These are phyloP conservation scores for Drosophila ironensis DNA, from an alignment of 1,140 invertebrate genomes.

Conservation along the genomic window DNA sequence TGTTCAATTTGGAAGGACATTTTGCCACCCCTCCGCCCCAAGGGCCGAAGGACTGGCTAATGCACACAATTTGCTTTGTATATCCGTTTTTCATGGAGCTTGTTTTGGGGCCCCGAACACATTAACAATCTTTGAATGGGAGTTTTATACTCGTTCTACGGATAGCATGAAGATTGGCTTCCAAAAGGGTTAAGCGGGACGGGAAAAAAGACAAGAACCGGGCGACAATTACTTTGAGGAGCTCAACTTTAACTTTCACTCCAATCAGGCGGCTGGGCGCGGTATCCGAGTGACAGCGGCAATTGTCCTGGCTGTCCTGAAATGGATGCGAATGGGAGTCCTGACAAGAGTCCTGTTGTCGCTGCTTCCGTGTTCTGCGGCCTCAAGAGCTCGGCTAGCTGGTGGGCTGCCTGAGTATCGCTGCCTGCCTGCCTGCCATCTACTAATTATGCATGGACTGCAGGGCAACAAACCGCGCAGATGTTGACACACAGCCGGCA, in stretches of 20 bases:
- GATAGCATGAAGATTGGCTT: no score
- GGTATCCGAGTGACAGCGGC: constrained; percentile 44
- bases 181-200: constrained; percentile 10
- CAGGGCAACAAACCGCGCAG: constrained; percentile 58
- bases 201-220: constrained; percentile 12
- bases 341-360: constrained; percentile 49
- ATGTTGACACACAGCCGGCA: constrained; percentile 52
- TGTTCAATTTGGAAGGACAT: constrained; percentile 38
- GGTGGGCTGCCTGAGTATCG: constrained; percentile 16
- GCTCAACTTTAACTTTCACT: constrained; percentile 62
- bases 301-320: constrained; percentile 42
- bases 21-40: constrained; percentile 1
- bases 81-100: constrained; percentile 31
- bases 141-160: constrained; percentile 54
- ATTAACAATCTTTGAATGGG: constrained; percentile 60
- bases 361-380: constrained; percentile 59
- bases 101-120: constrained; percentile 24
- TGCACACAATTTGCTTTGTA: constrained; percentile 67
- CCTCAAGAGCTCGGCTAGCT: constrained; percentile 49
- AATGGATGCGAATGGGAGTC: constrained; percentile 18
- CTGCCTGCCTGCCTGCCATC: constrained; percentile 16
- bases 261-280: constrained; percentile 40
- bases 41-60: constrained; percentile 26
- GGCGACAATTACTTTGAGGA: constrained; percentile 39
- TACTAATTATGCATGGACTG: constrained; percentile 72